These are phyloP conservation scores for Artibeus lituratus DNA, from an alignment of 2,797 vertebrate species.

Conservation along the genomic window DNA sequence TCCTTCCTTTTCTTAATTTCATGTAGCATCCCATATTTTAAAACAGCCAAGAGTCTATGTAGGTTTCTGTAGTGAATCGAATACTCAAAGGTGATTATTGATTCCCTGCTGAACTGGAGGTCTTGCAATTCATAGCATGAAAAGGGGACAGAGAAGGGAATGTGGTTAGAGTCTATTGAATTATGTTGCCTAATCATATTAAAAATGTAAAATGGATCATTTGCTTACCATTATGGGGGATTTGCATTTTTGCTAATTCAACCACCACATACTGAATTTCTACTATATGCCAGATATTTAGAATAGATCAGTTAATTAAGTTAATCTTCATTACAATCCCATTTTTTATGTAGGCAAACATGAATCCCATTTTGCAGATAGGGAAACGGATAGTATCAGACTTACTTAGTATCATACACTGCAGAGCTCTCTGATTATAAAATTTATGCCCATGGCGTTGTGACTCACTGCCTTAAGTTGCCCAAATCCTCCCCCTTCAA, in stretches of 20 bases:
- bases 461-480: no score
- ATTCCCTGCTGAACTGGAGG: neutral
- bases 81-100: neutral
- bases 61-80: neutral
- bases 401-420: neutral
- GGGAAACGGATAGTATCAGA: neutral
- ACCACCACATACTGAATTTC: neutral
- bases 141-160: neutral
- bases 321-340: neutral
- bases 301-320: neutral
- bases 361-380: neutral
- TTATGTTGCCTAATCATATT: neutral
- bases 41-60: neutral
- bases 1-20: neutral
- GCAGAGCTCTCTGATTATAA: neutral
- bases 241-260: neutral
- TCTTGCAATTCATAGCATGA: neutral
- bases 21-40: neutral
- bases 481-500: neutral
- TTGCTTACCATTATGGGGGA: neutral
- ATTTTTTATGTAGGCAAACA: neutral
- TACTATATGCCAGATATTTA: neutral
- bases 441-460: rapidly evolving
- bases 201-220: neutral
- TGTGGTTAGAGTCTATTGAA: neutral